Evolutionary conservation across 2,888 invertebrate species (phyloP), one percentile per base, ranked within the genome.

Genomic region (Thalpophila matura): DNA sequence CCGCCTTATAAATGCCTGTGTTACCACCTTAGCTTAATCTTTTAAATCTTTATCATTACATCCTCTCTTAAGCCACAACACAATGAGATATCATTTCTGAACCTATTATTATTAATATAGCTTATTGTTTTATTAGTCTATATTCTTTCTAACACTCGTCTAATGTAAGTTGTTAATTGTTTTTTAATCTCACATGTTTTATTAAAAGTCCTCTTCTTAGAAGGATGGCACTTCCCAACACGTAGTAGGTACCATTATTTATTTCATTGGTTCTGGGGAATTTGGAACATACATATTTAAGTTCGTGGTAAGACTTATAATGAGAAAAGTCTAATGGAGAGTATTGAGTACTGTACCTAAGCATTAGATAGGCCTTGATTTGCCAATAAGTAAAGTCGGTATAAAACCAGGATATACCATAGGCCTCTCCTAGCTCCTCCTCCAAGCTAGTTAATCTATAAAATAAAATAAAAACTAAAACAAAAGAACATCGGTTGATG

Each of bases 81-180:
- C n/a, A n/a, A n/a, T n/a, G n/a, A n/a, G n/a, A n/a, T n/a, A n/a
- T n/a, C n/a, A n/a, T n/a, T n/a, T n/a, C n/a, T n/a, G n/a, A n/a
- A n/a, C n/a, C n/a, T n/a, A n/a, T n/a, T n/a, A n/a, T 33, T 9
- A 4, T 3, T 31, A 20, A n/a, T 27, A 2, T 22, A 4, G 1
- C 3, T 14, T 10, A 29, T 35, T 27, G 14, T 29, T 26, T n/a
- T 18, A 4, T 26, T 22, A n/a, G 14, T 9, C 12, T 14, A 35
- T 18, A 42, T 24, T 37, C 33, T 46, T 4, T 18, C 12, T 33
- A 54, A 24, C 33, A 40, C 14, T n/a, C 20, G 12, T 20, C 42
- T 42, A 47, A 65, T 37, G 27, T 18, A 18, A 63, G 14, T 45
- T 53, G 33, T 29, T 42, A 18, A 14, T 47, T 42, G 24, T 56